Conservation (phyloP, 2,113 vertebrate genomes). For the Malurus elegans region DNA sequence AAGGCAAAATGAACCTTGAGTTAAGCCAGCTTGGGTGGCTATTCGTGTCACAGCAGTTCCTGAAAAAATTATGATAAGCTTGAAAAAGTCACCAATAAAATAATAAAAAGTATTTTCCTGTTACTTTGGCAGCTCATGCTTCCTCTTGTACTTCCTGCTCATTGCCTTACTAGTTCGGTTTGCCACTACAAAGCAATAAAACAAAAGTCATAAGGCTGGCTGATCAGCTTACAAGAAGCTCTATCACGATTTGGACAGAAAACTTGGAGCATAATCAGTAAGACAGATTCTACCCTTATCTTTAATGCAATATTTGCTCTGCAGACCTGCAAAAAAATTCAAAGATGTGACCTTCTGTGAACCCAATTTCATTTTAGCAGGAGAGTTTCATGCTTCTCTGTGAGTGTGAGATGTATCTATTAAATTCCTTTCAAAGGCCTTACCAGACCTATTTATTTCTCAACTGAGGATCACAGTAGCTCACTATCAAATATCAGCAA, state of each 20-base stretch:
- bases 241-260: background rate
- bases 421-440: background rate
- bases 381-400: background rate
- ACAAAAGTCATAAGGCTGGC: background rate
- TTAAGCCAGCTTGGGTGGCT: background rate
- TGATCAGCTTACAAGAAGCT: background rate
- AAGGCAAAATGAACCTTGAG: background rate
- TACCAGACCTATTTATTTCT: background rate
- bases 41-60: background rate
- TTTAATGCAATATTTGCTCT: background rate
- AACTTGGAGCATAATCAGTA: background rate
- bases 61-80: background rate
- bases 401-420: background rate
- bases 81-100: background rate
- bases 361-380: background rate
- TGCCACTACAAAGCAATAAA: background rate
- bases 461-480: background rate
- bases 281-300: background rate
- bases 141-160: background rate
- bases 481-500: background rate
- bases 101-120: background rate
- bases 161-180: background rate
- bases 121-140: background rate
- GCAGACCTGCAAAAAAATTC: constrained; percentile 4
- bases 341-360: background rate